A percentile compares a stretch with the other conserved stretches of the same genome.
These are phyloP conservation scores for Notoglanidium macrostoma DNA, from an alignment of 2,797 vertebrate species.

Conservation along the genomic window DNA sequence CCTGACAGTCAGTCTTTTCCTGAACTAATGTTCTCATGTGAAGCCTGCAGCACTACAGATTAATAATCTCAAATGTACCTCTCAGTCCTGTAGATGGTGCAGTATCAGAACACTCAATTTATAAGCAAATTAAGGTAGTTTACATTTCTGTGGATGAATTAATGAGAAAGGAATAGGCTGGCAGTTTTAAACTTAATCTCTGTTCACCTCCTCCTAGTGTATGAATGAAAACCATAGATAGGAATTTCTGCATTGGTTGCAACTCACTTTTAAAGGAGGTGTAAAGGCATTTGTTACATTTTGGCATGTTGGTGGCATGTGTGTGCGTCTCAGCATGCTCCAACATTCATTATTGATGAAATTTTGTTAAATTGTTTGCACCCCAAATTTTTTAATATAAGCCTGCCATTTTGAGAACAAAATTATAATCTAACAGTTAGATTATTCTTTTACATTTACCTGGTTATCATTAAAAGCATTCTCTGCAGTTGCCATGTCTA, in stretches of 20 bases:
- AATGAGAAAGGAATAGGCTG: background rate
- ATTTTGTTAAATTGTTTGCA: background rate
- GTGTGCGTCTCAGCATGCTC: background rate
- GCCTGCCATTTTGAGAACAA: background rate
- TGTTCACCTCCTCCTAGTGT: background rate
- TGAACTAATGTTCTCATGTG: slow-evolving; percentile 54
- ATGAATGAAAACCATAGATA: background rate
- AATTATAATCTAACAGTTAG: background rate
- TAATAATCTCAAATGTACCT: slow-evolving; percentile 26
- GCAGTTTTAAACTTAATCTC: background rate
- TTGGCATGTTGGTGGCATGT: background rate
- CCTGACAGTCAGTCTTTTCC: slow-evolving; percentile 52
- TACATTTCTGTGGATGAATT: background rate
- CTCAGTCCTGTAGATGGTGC: slow-evolving; percentile 23
- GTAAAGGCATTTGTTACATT: background rate
- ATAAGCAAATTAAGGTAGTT: background rate
- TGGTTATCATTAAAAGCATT: background rate
- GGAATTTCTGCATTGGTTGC: background rate
- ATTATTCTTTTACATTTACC: background rate
- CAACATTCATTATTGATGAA: background rate
- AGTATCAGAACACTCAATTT: background rate
- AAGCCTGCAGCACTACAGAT: slow-evolving; percentile 33
- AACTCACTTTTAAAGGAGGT: background rate
- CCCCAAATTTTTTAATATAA: background rate
- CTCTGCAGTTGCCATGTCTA: background rate